Percentiles rank a stretch among this genome's conserved stretches.
phyloP scores from a whole-genome alignment of 2,113 vertebrate genomes.

The Laticauda laticaudata region DNA sequence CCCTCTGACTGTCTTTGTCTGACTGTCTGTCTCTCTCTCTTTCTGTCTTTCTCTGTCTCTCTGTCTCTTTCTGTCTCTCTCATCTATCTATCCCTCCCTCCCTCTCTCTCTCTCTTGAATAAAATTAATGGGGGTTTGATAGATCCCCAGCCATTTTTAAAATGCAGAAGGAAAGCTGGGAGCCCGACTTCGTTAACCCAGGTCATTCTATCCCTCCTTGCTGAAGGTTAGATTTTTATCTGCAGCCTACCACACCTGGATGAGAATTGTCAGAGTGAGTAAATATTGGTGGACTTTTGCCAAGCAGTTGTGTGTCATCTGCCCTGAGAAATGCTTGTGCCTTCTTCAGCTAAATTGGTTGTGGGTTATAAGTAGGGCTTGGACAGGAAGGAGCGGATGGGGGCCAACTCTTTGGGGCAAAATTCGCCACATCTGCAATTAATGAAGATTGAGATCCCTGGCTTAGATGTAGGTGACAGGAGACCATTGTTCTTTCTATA shows the following conservation, averaged over 20 bases:
- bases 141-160: constrained; percentile 71
- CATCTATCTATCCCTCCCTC: too few species aligned
- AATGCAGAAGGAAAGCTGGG: constrained; percentile 66
- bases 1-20: not conserved
- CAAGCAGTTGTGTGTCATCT: constrained; percentile 30
- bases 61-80: too few species aligned
- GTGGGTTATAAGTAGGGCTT: not conserved
- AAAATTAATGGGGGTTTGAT: constrained; percentile 71
- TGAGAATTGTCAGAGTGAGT: constrained; percentile 65
- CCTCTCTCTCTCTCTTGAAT: constrained; percentile 48
- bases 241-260: constrained; percentile 55
- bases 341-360: not conserved
- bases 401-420: not conserved
- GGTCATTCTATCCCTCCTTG: constrained; percentile 65
- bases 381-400: constrained; percentile 15
- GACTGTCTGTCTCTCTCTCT: not conserved
- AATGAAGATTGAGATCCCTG: not conserved
- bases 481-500: not conserved
- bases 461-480: not conserved
- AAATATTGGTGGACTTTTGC: constrained; percentile 48
- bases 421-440: not conserved
- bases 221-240: constrained; percentile 66
- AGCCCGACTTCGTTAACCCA: constrained; percentile 68
- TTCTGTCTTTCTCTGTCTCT: too few species aligned
- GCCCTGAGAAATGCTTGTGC: constrained; percentile 30